Conservation (phyloP, 2,888 invertebrate genomes). For the Eulithis prunata region DNA sequence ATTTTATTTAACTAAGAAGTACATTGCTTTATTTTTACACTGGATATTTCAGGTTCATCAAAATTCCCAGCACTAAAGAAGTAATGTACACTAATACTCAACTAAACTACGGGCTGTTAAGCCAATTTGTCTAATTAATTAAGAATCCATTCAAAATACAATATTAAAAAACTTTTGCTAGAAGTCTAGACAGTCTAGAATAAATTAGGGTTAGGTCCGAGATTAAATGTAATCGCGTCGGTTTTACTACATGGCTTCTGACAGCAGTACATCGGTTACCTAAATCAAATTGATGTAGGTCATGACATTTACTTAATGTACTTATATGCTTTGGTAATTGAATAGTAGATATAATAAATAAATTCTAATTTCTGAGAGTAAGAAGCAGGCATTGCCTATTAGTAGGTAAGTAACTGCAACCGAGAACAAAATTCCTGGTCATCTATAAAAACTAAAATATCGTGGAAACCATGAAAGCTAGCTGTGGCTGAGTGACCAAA, state of each 20-base stretch:
- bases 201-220: background rate
- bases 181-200: background rate
- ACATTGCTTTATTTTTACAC: no score
- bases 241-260: conserved; percentile 4
- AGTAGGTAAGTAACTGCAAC: no score
- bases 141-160: background rate
- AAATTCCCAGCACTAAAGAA: no score
- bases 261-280: conserved; percentile 7
- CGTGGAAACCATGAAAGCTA: no score
- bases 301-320: background rate
- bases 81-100: no score
- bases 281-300: conserved; percentile 7
- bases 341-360: no score
- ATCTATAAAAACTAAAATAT: no score
- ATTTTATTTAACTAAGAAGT: no score
- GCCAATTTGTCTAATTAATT: background rate
- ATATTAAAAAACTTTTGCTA: background rate
- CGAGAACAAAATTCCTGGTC: no score
- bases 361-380: background rate
- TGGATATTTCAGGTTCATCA: no score
- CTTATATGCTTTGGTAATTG: background rate
- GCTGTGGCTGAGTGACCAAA: no score
- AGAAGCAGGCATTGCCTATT: background rate
- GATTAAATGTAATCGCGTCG: background rate
- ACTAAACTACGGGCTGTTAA: no score